phyloP scores from a whole-genome alignment of 2,797 vertebrate genomes.

The Monodelphis domestica region DNA sequence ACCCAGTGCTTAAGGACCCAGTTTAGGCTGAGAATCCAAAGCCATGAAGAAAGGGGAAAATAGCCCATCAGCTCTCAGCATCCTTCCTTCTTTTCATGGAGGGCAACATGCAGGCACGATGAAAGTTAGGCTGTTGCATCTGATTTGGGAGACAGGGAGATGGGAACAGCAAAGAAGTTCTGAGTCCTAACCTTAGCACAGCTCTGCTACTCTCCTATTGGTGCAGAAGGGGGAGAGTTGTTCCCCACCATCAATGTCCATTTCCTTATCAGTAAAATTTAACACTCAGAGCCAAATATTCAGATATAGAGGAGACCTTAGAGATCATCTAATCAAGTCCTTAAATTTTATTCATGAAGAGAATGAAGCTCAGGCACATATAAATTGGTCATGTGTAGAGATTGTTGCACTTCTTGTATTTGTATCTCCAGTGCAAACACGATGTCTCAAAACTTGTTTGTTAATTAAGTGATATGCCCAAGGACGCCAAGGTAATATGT shows the following conservation, averaged over 20 bases:
- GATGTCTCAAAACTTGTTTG: background rate
- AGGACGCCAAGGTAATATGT: background rate
- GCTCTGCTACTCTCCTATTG: background rate
- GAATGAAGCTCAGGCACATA: background rate
- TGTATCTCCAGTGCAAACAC: background rate
- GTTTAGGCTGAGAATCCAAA: too few relatives aligned
- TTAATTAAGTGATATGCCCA: background rate
- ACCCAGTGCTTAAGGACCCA: background rate
- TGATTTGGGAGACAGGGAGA: background rate
- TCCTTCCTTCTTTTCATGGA: background rate
- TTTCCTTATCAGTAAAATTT: background rate
- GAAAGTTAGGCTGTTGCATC: background rate
- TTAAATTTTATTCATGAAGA: background rate
- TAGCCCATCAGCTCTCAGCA: background rate
- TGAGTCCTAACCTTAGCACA: background rate
- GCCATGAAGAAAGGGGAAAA: background rate
- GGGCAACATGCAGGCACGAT: background rate
- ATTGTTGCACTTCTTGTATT: background rate
- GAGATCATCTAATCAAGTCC: background rate
- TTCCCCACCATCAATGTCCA: too few relatives aligned
- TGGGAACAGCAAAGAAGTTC: background rate
- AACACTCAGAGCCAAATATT: background rate
- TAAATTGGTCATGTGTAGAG: background rate
- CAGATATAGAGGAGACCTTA: background rate
- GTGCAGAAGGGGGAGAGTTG: background rate